Conservation (phyloP, 2,113 vertebrate genomes). For the Chloropsis cyanopogon region DNA sequence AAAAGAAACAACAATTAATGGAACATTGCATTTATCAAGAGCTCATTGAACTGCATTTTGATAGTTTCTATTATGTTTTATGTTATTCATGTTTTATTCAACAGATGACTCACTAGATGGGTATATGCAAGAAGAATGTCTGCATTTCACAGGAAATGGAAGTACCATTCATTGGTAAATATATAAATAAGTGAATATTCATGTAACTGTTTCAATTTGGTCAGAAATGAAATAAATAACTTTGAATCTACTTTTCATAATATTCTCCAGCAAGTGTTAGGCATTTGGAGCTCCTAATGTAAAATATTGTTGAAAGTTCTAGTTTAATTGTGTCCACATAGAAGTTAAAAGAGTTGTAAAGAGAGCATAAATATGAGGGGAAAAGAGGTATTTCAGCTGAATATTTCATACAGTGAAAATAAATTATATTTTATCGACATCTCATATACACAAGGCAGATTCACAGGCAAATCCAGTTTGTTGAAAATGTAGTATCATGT, state of each 20-base stretch:
- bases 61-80: neutral
- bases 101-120: neutral
- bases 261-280: neutral
- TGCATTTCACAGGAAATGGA: neutral
- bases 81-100: neutral
- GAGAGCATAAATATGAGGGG: accelerated
- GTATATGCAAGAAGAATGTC: neutral
- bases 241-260: neutral
- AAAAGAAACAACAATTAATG: neutral
- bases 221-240: neutral
- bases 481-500: neutral
- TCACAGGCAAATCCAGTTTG: neutral
- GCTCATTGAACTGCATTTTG: neutral
- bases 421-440: neutral
- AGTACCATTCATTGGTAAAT: neutral
- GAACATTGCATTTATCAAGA: neutral
- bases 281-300: neutral
- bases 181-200: neutral
- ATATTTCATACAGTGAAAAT: neutral
- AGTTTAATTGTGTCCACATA: neutral
- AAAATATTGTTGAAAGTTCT: neutral
- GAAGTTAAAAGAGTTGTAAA: neutral
- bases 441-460: neutral
- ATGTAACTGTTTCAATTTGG: neutral
- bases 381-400: neutral